Conservation (phyloP, 2,113 vertebrate species). For the Opisthocomus hoazin region DNA sequence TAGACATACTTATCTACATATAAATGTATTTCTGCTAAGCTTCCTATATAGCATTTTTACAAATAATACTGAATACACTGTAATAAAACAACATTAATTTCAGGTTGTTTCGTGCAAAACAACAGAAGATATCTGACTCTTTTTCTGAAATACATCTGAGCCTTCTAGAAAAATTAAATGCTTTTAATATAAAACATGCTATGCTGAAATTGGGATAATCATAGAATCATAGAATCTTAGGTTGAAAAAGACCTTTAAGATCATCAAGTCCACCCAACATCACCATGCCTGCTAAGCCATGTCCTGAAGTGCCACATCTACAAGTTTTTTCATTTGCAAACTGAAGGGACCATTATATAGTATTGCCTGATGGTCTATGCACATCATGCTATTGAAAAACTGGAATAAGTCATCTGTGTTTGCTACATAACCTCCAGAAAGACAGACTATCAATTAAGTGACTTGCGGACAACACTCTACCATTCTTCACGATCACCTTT, state of each 20-base stretch:
- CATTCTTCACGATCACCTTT: not conserved
- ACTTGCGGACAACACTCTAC: not conserved
- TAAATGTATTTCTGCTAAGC: not conserved
- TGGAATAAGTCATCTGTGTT: not conserved
- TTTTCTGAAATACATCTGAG: not conserved
- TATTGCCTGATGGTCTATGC: not conserved
- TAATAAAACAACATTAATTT: not conserved
- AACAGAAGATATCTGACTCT: not conserved
- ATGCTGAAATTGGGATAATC: not conserved
- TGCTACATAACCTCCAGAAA: not conserved
- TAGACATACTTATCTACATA: not conserved
- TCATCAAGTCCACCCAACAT: too few relatives aligned
- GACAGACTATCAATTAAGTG: not conserved
- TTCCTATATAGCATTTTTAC: not conserved
- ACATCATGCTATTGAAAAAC: not conserved
- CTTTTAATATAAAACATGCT: not conserved
- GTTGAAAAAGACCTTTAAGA: too few relatives aligned
- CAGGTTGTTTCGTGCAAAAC: not conserved
- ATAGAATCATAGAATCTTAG: too few relatives aligned
- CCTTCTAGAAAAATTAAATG: not conserved
- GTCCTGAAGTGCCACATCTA: too few relatives aligned
- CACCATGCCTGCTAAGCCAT: too few relatives aligned
- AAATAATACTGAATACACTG: not conserved
- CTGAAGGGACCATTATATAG: not conserved
- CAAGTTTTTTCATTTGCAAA: not conserved